Base-by-base conservation (phyloP, 2,113 vertebrate species). In the Glaucomys volans region DNA sequence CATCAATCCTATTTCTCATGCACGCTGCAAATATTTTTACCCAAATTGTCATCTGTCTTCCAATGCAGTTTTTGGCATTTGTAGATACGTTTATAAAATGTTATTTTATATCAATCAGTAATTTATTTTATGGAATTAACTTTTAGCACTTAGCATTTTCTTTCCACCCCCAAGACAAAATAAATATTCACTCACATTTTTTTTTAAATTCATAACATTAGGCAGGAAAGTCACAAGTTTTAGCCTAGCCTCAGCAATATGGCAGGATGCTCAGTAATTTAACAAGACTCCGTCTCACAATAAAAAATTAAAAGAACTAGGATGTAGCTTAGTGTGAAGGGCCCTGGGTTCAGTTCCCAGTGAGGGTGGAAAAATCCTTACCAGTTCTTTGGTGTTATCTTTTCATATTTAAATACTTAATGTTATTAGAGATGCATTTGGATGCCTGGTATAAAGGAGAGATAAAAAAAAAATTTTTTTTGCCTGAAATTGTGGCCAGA, bases 81-180 rank as follows among this genome's bases (percentile, higher is more conserved):
- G 52, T 59, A 86, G 28, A 57, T 75, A 81, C 16, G 22, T 93
- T 44, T 42, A 42, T 71, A 83, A 59, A 54, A 47, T 50, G 9
- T 62, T 52, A 66, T 72, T 90, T 80, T 59, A 81, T 22, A 66
- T 47, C 20, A 37, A 64, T 57, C 22, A 22, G 32, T 66, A 42
- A 86, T 69, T 86, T 90, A 87, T 91, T 86, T 92, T 67, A 80
- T 75, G 47, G 47, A 81, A 12, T 50, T 32, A 30, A 57, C 90
- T 79, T 80, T n/a, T 37, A 44, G n/a, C n/a, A 89, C 32, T 80
- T 74, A 50, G 16, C 20, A 52, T 35, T 85, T 32, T 12, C 40
- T 74, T 59, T 62, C 2, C 14, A 37, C 28, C 14, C 18, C 8
- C 40, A 59, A 72, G 37, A 59, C 52, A 74, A 47, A 83, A 47